A percentile compares a stretch with the other conserved stretches of the same genome.
phyloP scores from a whole-genome alignment of 2,113 vertebrate genomes.

The Morone chrysops region DNA sequence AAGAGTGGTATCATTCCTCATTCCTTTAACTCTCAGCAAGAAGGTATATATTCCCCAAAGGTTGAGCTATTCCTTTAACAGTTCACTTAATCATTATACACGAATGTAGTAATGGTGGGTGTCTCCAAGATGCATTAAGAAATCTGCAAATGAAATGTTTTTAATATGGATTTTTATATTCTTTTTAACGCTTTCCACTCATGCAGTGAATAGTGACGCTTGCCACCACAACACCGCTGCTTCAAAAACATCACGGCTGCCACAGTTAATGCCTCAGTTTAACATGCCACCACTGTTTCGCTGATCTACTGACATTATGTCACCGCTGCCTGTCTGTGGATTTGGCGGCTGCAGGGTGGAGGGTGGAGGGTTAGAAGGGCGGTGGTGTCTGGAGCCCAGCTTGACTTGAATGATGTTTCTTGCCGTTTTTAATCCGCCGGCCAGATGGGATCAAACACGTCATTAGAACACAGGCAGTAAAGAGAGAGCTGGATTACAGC shows the following conservation, averaged over 20 bases:
- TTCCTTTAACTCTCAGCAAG: background rate
- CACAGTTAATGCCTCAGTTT: conserved; percentile 49
- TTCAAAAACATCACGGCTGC: conserved; percentile 73
- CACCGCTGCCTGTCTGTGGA: conserved; percentile 36
- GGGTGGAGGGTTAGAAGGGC: background rate
- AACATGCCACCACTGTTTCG: conserved; percentile 55
- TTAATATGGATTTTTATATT: background rate
- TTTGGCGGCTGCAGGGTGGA: background rate
- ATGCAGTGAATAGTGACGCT: conserved; percentile 52
- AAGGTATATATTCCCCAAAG: background rate
- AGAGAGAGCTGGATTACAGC: conserved; percentile 18
- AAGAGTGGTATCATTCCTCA: background rate
- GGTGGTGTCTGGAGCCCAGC: conserved; percentile 48
- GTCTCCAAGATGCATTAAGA: too few species aligned
- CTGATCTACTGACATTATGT: conserved; percentile 56
- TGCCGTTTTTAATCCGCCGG: conserved; percentile 31
- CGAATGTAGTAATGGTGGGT: background rate
- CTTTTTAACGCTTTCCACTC: conserved; percentile 34
- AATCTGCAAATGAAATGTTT: background rate
- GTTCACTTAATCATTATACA: too few species aligned
- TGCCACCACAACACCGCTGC: conserved; percentile 62
- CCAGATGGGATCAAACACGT: conserved; percentile 51
- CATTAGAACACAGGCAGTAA: conserved; percentile 24
- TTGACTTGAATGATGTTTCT: conserved; percentile 30
- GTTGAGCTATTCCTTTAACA: background rate